A percentile compares a stretch with the other conserved stretches of the same genome.
Conservation (phyloP, 2,113 vertebrate species). For the Redunca redunca region DNA sequence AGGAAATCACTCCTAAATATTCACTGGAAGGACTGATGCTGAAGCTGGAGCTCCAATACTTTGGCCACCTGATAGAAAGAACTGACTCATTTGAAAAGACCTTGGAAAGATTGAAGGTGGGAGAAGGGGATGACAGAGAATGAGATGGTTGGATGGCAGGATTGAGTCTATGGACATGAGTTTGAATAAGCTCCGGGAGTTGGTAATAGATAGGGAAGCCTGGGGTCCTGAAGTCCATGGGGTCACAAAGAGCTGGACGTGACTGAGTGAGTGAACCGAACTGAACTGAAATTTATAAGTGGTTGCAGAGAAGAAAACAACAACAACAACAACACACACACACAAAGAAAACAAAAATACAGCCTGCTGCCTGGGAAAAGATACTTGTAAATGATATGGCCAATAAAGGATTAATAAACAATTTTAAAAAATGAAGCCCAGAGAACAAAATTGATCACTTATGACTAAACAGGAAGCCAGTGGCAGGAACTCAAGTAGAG, state of each 20-base stretch:
- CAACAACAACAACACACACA: not conserved
- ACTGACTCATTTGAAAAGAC: not conserved
- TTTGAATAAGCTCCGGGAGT: not conserved
- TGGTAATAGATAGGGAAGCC: not conserved
- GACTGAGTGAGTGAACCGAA: not conserved
- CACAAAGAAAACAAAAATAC: not conserved
- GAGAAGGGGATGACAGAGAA: not conserved
- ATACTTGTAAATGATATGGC: not conserved
- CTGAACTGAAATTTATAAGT: not conserved
- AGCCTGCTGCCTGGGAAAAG: not conserved
- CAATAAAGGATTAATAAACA: not conserved
- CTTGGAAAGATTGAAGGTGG: not conserved
- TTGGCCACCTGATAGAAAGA: not conserved
- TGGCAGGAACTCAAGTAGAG: not conserved
- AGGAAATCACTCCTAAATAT: not conserved
- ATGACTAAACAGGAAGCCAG: not conserved
- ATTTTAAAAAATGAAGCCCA: not conserved
- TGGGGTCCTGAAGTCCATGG: not conserved
- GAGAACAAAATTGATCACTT: not conserved
- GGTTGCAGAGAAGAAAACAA: not conserved
- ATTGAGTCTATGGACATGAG: not conserved
- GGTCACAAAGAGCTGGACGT: fast-evolving
- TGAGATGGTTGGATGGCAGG: not conserved
- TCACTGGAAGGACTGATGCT: not conserved
- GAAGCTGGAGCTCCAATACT: not conserved